These are phyloP conservation scores for Cosmia trapezina DNA, from an alignment of 2,888 invertebrate genomes.

Conservation along the genomic window DNA sequence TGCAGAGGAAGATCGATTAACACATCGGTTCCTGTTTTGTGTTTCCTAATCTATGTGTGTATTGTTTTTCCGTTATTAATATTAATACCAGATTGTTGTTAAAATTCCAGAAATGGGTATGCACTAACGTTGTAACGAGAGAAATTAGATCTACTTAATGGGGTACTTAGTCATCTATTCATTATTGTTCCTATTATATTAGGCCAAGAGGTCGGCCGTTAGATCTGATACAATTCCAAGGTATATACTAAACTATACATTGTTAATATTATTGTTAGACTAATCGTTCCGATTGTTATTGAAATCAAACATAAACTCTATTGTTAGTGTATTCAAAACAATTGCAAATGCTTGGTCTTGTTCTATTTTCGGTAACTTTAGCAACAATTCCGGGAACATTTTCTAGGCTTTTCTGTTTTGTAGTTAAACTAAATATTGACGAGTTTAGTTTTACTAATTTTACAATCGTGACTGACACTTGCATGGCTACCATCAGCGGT, in stretches of 20 bases:
- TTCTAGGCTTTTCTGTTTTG: constrained; percentile 20
- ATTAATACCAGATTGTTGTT: constrained; percentile 52
- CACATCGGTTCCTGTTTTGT: constrained; percentile 62
- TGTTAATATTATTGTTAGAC: constrained; percentile 33
- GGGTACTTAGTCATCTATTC: constrained; percentile 8
- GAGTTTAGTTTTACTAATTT: constrained; percentile 23
- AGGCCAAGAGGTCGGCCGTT: constrained; percentile 14
- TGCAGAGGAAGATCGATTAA: constrained; percentile 55
- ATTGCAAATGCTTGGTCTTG: constrained; percentile 1
- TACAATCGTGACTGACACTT: no score
- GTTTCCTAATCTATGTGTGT: constrained; percentile 55
- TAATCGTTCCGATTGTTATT: constrained; percentile 35
- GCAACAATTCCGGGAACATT: constrained; percentile 39
- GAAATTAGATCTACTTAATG: not conserved
- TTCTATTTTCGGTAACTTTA: constrained; percentile 42
- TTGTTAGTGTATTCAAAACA: constrained; percentile 28
- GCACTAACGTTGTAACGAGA: constrained; percentile 17
- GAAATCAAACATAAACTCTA: constrained; percentile 32
- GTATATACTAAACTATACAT: constrained; percentile 3
- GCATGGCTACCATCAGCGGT: no score
- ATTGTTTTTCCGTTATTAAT: constrained; percentile 35
- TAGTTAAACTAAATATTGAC: constrained; percentile 1
- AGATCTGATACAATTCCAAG: constrained; percentile 19
- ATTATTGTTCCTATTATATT: constrained; percentile 26
- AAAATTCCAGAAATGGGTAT: constrained; percentile 57